Percentiles rank a stretch among this genome's conserved stretches.
Evolutionary conservation across 1,140 invertebrate species (phyloP).

Genomic region (Drosophila melanica): DNA sequence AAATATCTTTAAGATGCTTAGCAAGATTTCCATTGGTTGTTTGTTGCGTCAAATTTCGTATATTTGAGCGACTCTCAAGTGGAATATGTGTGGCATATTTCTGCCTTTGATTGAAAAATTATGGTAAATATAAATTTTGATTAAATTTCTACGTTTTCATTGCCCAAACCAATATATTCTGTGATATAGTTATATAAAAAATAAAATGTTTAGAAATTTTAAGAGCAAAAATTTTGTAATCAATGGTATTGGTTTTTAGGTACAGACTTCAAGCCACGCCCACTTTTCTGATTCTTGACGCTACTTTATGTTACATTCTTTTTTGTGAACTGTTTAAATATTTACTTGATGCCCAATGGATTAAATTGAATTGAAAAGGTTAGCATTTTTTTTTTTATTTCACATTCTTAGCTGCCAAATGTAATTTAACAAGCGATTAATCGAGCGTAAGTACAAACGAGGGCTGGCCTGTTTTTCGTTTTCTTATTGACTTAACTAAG

Average conservation of each 20-base stretch:
- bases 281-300: no score
- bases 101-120: conserved; percentile 30
- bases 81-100: conserved; percentile 13
- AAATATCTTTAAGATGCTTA: conserved; percentile 48
- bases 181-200: no score
- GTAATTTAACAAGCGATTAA: conserved; percentile 25
- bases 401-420: background rate
- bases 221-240: no score
- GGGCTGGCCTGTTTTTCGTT: background rate
- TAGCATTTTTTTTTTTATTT: background rate
- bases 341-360: no score
- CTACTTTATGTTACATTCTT: no score
- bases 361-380: no score
- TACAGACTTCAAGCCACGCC: no score
- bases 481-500: conserved; percentile 6
- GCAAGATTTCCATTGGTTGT: conserved; percentile 6
- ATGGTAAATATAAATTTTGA: background rate
- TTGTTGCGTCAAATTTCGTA: conserved; percentile 18
- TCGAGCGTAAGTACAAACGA: conserved; percentile 28
- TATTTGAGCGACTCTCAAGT: conserved; percentile 29
- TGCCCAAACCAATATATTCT: background rate
- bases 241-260: no score
- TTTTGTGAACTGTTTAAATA: no score
- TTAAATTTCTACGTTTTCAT: conserved; percentile 7
- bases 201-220: no score